phyloP scores from a whole-genome alignment of 2,113 vertebrate species.

The Lampris incognitus region DNA sequence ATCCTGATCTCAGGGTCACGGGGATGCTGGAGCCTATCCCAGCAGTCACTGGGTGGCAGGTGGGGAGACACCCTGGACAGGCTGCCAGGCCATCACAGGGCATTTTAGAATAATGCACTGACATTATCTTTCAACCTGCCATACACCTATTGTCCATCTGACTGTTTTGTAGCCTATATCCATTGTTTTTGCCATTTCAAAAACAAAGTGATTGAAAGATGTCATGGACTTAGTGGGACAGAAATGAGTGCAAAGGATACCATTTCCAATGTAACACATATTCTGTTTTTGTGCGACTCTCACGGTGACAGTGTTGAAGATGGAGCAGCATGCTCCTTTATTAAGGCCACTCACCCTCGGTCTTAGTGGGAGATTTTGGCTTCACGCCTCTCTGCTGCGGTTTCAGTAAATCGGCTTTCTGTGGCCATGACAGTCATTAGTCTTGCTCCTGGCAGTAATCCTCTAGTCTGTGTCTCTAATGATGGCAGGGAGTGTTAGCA shows the following conservation, averaged over 20 bases:
- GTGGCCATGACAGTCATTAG: slow-evolving; percentile 81
- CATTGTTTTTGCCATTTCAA: neutral
- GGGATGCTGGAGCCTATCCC: too few species aligned
- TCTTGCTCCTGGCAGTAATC: slow-evolving; percentile 78
- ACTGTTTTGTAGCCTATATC: too few species aligned
- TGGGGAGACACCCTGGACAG: too few species aligned
- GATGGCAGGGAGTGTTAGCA: slow-evolving; percentile 66
- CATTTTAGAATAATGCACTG: too few species aligned
- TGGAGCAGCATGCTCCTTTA: slow-evolving; percentile 65
- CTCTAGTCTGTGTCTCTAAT: slow-evolving; percentile 77
- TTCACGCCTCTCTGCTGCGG: slow-evolving; percentile 75
- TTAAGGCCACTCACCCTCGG: slow-evolving; percentile 70
- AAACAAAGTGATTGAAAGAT: neutral
- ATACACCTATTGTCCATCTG: too few species aligned
- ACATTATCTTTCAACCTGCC: too few species aligned
- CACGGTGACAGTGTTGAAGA: slow-evolving; percentile 32
- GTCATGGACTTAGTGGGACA: too few species aligned
- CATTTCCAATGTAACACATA: slow-evolving; percentile 13
- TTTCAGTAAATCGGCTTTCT: slow-evolving; percentile 81
- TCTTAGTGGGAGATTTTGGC: slow-evolving; percentile 78
- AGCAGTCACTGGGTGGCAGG: too few species aligned
- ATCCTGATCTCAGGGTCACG: too few species aligned
- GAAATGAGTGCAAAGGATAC: slow-evolving; percentile 5
- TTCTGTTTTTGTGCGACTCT: slow-evolving; percentile 47
- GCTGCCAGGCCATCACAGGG: too few species aligned